Conservation (phyloP, 2,113 vertebrate genomes). For the Heloderma charlesbogerti region DNA sequence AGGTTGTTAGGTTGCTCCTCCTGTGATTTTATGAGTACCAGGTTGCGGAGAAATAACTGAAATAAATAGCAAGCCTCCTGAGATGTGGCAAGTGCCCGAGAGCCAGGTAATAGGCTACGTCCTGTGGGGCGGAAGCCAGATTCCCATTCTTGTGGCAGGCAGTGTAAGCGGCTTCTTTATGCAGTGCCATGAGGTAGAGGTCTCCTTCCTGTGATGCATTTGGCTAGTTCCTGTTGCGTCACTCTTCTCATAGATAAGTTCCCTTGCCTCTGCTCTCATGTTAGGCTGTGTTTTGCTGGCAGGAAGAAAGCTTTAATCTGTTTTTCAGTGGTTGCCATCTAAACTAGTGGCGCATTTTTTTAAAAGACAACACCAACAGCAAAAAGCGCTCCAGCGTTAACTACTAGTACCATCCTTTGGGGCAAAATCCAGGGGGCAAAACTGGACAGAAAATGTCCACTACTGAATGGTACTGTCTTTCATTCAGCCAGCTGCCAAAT, state of each 20-base stretch:
- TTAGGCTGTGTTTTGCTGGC: neutral
- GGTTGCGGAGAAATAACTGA: neutral
- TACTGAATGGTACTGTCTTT: no score
- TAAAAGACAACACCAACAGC: neutral
- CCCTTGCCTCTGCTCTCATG: neutral
- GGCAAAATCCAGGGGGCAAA: no score
- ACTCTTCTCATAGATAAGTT: neutral
- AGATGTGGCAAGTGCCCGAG: neutral
- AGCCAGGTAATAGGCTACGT: no score
- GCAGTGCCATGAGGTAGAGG: no score
- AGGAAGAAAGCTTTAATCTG: neutral
- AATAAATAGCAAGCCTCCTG: neutral
- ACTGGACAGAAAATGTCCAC: neutral
- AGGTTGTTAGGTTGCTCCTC: neutral
- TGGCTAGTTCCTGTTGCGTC: neutral
- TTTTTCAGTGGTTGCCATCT: neutral
- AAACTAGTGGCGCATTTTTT: neutral
- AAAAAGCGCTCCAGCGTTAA: neutral
- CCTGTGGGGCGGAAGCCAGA: neutral
- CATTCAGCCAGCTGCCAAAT: no score
- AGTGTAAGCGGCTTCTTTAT: neutral
- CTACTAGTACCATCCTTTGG: no score
- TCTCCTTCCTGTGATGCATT: neutral
- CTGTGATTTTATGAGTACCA: neutral
- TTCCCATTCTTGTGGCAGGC: neutral